phyloP scores from a whole-genome alignment of 2,113 vertebrate species.

The Pomatorhinus ruficollis region DNA sequence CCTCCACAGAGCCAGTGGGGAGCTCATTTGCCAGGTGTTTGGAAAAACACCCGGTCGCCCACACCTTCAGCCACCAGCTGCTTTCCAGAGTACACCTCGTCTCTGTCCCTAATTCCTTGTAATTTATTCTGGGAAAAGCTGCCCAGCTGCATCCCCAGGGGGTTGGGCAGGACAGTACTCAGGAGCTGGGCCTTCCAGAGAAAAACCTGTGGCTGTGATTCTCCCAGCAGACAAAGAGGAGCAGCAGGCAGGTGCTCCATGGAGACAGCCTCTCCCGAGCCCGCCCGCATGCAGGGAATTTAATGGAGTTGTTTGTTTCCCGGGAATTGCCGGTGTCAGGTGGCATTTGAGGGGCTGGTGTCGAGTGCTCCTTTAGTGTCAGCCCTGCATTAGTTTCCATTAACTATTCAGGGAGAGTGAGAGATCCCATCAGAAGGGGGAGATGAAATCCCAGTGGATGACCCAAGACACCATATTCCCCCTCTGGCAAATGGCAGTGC shows the following conservation, averaged over 20 bases:
- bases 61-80: background rate
- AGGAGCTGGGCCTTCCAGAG: background rate
- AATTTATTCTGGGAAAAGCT: background rate
- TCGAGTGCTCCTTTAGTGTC: background rate
- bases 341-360: background rate
- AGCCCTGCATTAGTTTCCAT: background rate
- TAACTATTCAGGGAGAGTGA: background rate
- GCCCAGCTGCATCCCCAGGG: background rate
- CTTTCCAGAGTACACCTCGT: background rate
- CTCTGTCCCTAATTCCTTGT: background rate
- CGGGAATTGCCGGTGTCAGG: background rate
- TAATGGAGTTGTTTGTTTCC: slow-evolving; percentile 28
- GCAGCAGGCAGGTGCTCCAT: slow-evolving; percentile 30
- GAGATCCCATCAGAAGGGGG: background rate
- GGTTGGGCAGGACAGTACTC: background rate
- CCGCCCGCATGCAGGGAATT: background rate
- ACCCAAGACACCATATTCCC: rapidly evolving
- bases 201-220: background rate
- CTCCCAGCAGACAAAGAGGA: background rate
- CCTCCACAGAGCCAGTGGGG: background rate
- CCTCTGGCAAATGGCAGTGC: background rate
- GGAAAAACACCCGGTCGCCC: background rate
- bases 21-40: background rate
- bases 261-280: background rate
- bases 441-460: background rate